Evolutionary conservation across 2,888 invertebrate species (phyloP).

Genomic region (Apodemia hepburni): DNA sequence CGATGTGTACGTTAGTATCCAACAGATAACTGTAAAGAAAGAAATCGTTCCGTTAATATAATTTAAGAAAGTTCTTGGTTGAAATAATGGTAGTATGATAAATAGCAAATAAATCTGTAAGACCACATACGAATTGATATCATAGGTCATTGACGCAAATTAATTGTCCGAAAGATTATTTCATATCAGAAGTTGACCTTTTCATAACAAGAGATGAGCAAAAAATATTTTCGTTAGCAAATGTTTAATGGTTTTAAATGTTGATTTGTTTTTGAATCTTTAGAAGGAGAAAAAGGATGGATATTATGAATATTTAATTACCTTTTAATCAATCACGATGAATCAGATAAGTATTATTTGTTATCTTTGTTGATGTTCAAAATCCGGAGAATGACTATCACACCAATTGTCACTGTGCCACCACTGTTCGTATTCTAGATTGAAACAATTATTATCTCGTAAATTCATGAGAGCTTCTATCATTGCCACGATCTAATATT

Average conservation of each 20-base stretch:
- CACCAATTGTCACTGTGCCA: constrained; percentile 77
- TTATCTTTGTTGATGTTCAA: constrained; percentile 72
- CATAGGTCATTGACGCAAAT: constrained; percentile 49
- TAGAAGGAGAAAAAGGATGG: neutral
- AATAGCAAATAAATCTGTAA: constrained; percentile 3
- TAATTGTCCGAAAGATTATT: constrained; percentile 36
- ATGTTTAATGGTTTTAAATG: too few relatives aligned
- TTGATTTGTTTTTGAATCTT: too few relatives aligned
- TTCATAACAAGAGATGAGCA: neutral
- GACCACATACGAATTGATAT: constrained; percentile 15
- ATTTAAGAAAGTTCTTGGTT: neutral
- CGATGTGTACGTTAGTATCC: constrained; percentile 6
- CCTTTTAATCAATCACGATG: constrained; percentile 59
- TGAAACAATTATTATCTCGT: constrained; percentile 52
- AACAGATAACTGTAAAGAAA: constrained; percentile 23
- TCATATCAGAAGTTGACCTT: constrained; percentile 21
- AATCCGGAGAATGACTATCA: constrained; percentile 69
- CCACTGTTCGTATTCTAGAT: constrained; percentile 67
- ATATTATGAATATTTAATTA: constrained; percentile 45
- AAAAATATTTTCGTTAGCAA: neutral
- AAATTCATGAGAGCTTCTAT: constrained; percentile 70
- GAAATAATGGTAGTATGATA: neutral
- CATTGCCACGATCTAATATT: constrained; percentile 73
- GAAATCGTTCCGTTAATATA: neutral
- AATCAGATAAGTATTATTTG: constrained; percentile 44